These are phyloP conservation scores for Acronicta aceris DNA, from an alignment of 2,888 invertebrate genomes.

Conservation along the genomic window DNA sequence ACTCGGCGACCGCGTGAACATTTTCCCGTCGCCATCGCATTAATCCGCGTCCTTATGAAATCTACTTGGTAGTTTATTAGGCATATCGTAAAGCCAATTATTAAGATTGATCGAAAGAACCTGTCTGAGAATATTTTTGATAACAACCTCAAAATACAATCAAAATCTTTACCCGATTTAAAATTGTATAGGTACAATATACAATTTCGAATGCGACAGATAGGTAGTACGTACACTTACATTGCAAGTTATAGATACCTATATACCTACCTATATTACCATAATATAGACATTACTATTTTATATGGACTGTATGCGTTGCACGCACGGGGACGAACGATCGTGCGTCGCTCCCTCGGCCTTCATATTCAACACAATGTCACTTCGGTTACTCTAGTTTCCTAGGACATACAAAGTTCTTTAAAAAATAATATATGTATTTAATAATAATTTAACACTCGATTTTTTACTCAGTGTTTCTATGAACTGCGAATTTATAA, in stretches of 20 bases:
- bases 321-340: slow-evolving; percentile 65
- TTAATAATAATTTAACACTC: too few species aligned
- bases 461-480: too few species aligned
- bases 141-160: too few species aligned
- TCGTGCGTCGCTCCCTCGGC: slow-evolving; percentile 66
- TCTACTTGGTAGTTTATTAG: too few species aligned
- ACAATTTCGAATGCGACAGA: slow-evolving; percentile 16
- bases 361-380: slow-evolving; percentile 69
- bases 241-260: slow-evolving; percentile 15
- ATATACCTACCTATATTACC: slow-evolving; percentile 47
- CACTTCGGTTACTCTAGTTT: slow-evolving; percentile 56
- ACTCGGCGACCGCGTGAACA: too few species aligned
- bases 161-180: too few species aligned
- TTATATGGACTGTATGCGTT: slow-evolving; percentile 51
- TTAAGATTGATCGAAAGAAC: too few species aligned
- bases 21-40: too few species aligned
- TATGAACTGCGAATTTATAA: too few species aligned
- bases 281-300: slow-evolving; percentile 31
- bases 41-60: too few species aligned
- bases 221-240: slow-evolving; percentile 2
- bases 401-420: slow-evolving; percentile 35
- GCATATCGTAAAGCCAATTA: too few species aligned
- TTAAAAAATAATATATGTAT: not conserved
- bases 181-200: not conserved
- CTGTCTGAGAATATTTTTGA: too few species aligned